Evolutionary conservation across 2,113 vertebrate species (phyloP).

Genomic region (Larimichthys polyactis): DNA sequence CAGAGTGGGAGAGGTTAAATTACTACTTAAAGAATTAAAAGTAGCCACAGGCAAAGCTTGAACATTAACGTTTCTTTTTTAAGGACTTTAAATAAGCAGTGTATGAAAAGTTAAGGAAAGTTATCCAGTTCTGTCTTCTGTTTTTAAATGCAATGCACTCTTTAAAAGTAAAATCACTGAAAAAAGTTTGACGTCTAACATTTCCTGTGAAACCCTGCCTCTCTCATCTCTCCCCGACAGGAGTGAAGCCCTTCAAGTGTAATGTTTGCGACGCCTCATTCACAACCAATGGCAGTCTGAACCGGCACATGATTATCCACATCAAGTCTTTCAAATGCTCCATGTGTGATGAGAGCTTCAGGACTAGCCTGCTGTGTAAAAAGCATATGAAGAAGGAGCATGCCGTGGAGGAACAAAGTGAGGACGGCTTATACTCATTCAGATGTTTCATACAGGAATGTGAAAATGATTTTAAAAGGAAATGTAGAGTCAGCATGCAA

Average conservation of each 20-base stretch:
- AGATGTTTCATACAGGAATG: neutral
- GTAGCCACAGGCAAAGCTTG: no score
- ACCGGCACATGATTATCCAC: slow-evolving; percentile 96
- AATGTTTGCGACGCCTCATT: slow-evolving; percentile 91
- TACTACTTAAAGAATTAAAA: no score
- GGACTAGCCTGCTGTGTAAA: slow-evolving; percentile 92
- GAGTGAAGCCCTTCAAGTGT: slow-evolving; percentile 96
- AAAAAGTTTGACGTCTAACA: neutral
- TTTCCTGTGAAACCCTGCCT: neutral
- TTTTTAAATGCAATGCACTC: neutral
- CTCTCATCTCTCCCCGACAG: slow-evolving; percentile 72
- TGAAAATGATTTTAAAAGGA: neutral
- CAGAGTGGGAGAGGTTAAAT: no score
- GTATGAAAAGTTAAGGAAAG: neutral
- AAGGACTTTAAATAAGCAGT: neutral
- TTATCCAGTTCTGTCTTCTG: neutral
- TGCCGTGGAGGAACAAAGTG: slow-evolving; percentile 85
- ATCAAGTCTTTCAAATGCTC: slow-evolving; percentile 94
- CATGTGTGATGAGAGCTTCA: slow-evolving; percentile 94
- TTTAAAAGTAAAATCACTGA: neutral
- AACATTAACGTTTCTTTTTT: neutral
- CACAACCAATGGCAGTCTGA: slow-evolving; percentile 98
- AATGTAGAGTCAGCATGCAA: neutral
- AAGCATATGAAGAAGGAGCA: slow-evolving; percentile 97
- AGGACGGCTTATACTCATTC: neutral